These are phyloP conservation scores for Cacoxenus indagator DNA, from an alignment of 2,888 invertebrate species.

Conservation along the genomic window DNA sequence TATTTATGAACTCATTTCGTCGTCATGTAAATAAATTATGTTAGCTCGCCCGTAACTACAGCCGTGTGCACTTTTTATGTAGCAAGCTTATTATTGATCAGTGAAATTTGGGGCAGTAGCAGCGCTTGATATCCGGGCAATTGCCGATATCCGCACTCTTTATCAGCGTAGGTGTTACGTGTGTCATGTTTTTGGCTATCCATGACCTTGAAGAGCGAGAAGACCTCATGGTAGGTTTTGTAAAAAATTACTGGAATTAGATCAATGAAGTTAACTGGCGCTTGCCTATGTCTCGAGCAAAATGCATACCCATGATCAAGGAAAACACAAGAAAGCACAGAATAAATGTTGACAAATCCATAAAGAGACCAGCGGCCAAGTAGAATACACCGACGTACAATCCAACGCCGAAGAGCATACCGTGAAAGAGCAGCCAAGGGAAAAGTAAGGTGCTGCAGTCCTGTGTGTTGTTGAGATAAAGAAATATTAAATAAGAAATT, in stretches of 20 bases:
- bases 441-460: slow-evolving; percentile 45
- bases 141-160: slow-evolving; percentile 39
- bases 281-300: not conserved
- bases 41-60: slow-evolving; percentile 40
- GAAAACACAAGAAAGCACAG: slow-evolving; percentile 47
- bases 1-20: slow-evolving; percentile 59
- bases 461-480: slow-evolving; percentile 24
- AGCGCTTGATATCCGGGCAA: slow-evolving; percentile 42
- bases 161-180: slow-evolving; percentile 33
- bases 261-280: not conserved
- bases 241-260: slow-evolving; percentile 48
- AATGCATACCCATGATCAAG: slow-evolving; percentile 42
- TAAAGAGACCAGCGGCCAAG: slow-evolving; percentile 49
- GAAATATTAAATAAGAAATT: not conserved
- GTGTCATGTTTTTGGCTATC: slow-evolving; percentile 34
- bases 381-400: slow-evolving; percentile 52
- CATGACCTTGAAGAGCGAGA: slow-evolving; percentile 52
- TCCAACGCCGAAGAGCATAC: slow-evolving; percentile 49
- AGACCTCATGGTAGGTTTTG: slow-evolving; percentile 56
- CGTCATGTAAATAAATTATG: slow-evolving; percentile 62
- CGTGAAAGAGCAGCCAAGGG: slow-evolving; percentile 59
- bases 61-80: slow-evolving; percentile 18
- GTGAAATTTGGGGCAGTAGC: slow-evolving; percentile 36
- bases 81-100: not conserved
- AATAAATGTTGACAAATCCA: slow-evolving; percentile 50